Evolutionary conservation across 1,140 invertebrate genomes (phyloP).

Genomic region (Pogonognathellus flavescens): DNA sequence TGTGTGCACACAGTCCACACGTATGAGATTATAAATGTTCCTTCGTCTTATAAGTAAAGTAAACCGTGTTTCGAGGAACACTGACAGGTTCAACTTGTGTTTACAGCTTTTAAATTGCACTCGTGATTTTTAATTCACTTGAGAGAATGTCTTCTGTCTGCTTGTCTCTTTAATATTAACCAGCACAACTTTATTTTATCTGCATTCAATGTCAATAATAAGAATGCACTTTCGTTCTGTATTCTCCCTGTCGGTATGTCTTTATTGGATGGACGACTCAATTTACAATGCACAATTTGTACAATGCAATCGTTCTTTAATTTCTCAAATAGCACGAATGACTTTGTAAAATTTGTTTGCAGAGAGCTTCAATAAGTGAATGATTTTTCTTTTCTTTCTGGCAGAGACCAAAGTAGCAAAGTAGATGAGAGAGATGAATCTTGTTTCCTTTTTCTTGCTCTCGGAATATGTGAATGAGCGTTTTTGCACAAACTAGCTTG

Average conservation of each 20-base stretch:
- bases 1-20: no score
- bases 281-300: no score
- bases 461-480: slow-evolving; percentile 35
- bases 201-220: not conserved
- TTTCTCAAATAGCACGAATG: no score
- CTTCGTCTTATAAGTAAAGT: not conserved
- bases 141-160: no score
- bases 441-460: slow-evolving; percentile 36
- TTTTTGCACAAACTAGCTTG: slow-evolving; percentile 12
- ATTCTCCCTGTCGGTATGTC: not conserved
- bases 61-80: slow-evolving; percentile 44
- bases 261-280: no score
- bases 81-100: slow-evolving; percentile 37
- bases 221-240: slow-evolving; percentile 16
- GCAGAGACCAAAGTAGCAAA: slow-evolving; percentile 7
- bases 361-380: not conserved
- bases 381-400: slow-evolving; percentile 41
- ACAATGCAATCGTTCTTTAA: no score
- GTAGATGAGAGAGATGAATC: slow-evolving; percentile 27
- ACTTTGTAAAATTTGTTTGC: not conserved
- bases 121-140: slow-evolving; percentile 39
- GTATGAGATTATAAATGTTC: no score
- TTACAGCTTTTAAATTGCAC: slow-evolving; percentile 40
- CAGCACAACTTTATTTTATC: not conserved
- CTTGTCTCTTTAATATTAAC: not conserved